Evolutionary conservation across 2,113 vertebrate genomes (phyloP).

Genomic region (Oncorhynchus nerka): DNA sequence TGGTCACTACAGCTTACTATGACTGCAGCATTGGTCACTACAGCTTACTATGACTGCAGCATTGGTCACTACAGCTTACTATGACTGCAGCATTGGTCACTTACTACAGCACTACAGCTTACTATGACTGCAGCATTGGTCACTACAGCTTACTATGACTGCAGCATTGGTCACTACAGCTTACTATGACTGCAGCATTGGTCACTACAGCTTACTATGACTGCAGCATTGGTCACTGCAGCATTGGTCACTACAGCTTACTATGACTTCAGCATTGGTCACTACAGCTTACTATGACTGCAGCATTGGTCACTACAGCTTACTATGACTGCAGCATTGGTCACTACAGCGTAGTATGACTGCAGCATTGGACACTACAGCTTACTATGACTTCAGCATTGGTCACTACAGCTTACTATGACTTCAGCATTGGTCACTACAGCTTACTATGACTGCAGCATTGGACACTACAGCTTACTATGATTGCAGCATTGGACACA

Average conservation of each 20-base stretch:
- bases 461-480: neutral
- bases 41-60: too few species aligned
- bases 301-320: neutral
- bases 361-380: neutral
- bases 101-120: neutral
- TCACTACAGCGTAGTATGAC: neutral
- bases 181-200: too few species aligned
- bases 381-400: too few species aligned
- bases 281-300: neutral
- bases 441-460: neutral
- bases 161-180: neutral
- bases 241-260: neutral
- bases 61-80: neutral
- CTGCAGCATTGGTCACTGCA: too few species aligned
- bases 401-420: neutral
- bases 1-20: neutral
- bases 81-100: neutral
- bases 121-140: neutral
- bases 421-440: neutral
- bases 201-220: neutral
- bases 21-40: neutral
- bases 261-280: neutral
- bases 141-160: neutral
- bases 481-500: too few species aligned
- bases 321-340: neutral